Percentiles rank a stretch among this genome's conserved stretches.
phyloP scores from a whole-genome alignment of 1,140 invertebrate genomes.

The Microplitis mediator region DNA sequence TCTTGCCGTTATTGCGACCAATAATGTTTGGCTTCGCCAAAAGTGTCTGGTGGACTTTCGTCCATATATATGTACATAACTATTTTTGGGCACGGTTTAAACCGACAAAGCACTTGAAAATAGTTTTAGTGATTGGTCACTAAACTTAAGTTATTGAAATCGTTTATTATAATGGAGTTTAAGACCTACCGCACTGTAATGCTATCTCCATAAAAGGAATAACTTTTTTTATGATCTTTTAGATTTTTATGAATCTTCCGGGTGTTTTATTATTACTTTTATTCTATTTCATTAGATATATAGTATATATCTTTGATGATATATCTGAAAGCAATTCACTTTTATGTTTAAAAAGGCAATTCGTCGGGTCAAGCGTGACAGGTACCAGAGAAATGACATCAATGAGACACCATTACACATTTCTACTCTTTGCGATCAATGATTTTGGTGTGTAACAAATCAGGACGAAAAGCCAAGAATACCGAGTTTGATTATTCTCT shows the following conservation, averaged over 20 bases:
- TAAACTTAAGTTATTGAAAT: neutral
- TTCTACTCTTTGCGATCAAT: conserved; percentile 36
- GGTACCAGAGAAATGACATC: conserved; percentile 4
- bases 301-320: neutral
- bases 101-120: conserved; percentile 3
- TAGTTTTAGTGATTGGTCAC: neutral
- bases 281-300: neutral
- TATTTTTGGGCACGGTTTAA: neutral
- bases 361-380: conserved; percentile 9
- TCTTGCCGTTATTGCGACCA: conserved; percentile 19
- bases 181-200: neutral
- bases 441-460: conserved; percentile 48
- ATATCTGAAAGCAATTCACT: too few relatives aligned
- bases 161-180: neutral
- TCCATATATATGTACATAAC: neutral
- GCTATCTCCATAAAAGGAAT: neutral
- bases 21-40: conserved; percentile 20
- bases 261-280: neutral
- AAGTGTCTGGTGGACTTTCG: neutral
- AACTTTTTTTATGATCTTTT: neutral
- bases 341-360: neutral
- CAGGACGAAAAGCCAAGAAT: conserved; percentile 23
- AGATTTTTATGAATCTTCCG: too few relatives aligned
- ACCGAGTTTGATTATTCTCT: conserved; percentile 1
- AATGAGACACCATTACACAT: conserved; percentile 23